Evolutionary conservation across 2,888 invertebrate species (phyloP).

Genomic region (Apotomis turbidana): DNA sequence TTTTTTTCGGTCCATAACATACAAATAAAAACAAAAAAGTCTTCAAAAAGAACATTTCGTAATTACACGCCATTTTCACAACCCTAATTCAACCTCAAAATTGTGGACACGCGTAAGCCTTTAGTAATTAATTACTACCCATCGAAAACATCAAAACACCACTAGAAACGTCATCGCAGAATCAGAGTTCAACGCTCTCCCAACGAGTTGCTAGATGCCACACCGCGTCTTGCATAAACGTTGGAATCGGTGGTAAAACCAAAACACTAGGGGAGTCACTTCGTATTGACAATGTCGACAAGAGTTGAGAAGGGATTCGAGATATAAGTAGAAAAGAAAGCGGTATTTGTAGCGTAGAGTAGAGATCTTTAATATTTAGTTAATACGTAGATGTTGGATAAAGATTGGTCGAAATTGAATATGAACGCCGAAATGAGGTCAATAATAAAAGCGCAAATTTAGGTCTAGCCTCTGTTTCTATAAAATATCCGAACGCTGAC

Average conservation of each 20-base stretch:
- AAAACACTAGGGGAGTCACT: slow-evolving; percentile 4
- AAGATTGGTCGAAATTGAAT: not conserved
- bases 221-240: not conserved
- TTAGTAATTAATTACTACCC: not conserved
- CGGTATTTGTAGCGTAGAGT: not conserved
- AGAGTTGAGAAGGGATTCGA: slow-evolving; percentile 10
- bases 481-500: slow-evolving; percentile 15
- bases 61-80: not conserved
- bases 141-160: slow-evolving; percentile 18
- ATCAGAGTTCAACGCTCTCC: slow-evolving; percentile 51
- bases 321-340: not conserved
- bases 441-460: slow-evolving; percentile 2
- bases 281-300: not conserved
- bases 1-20: too few relatives aligned
- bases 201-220: slow-evolving; percentile 14
- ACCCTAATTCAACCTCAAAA: not conserved
- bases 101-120: not conserved
- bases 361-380: not conserved
- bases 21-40: too few relatives aligned
- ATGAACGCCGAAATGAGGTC: not conserved
- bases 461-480: slow-evolving; percentile 8
- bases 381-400: not conserved
- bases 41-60: too few relatives aligned
- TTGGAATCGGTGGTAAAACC: slow-evolving; percentile 7
- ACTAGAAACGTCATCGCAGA: slow-evolving; percentile 54